Base-by-base conservation (phyloP, 2,888 invertebrate species). In the Ariolimax columbianus region DNA sequence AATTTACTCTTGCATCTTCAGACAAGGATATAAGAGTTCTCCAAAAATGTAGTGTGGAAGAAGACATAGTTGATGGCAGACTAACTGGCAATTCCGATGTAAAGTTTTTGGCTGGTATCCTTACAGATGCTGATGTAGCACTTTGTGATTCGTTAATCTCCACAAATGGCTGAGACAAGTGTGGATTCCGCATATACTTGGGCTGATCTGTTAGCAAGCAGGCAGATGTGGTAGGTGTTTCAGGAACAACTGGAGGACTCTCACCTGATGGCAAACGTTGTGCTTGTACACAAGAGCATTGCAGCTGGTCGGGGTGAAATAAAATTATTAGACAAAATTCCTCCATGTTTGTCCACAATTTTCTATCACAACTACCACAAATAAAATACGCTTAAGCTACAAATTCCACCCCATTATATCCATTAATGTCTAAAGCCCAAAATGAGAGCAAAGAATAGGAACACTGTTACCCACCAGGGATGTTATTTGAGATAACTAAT, bases 11-110 rank as follows among this genome's bases (percentile, higher is more conserved):
- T 26, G 82, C 75, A 43, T 51, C 59, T 75, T 82, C 75, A 30
- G 73, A 38, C 38, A 82, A 43, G 3, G 82, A 73, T 23, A 82
- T 19, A n/a, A 82, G 38, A 43, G 59, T 59, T 43, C 38, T 82
- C 82, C 82, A 82, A 51, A 81, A 55, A 0, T 81, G 81, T 19
- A 81, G 66, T 33, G 79, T 68, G 14, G 77, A 43, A n/a, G 77
- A 11, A n/a, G 23, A 26, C 36, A 36, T n/a, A 30, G 66, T 79
- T 23, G 47, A 19, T 43, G 79, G 43, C 33, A 33, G 33, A n/a
- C 43, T 79, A 1, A 30, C n/a, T 17, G 66, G 66, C 19, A 79
- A n/a, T 43, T 79, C 66, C 68, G 79, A 79, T 0, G 33, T 79
- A 33, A 66, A 68, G 47, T 66, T 79, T 43, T 66, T 79, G 11